These are phyloP conservation scores for Amia ocellicauda DNA, from an alignment of 2,113 vertebrate genomes.

Conservation along the genomic window DNA sequence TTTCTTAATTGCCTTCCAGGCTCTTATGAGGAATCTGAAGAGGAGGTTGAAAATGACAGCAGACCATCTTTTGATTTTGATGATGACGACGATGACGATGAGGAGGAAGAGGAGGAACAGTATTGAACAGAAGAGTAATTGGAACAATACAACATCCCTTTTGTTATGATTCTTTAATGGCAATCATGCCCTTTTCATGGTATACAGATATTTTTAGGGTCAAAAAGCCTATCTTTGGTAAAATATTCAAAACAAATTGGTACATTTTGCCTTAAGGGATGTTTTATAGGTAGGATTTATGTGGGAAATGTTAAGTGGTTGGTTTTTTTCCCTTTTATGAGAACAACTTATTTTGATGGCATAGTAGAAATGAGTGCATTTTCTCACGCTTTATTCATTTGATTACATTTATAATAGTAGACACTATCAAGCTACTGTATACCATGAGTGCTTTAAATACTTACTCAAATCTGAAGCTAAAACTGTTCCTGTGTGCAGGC, in stretches of 20 bases:
- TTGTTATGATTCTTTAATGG: background rate
- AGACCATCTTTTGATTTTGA: constrained; percentile 69
- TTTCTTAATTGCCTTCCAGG: too few species aligned
- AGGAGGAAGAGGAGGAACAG: constrained; percentile 43
- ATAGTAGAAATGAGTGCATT: constrained; percentile 40
- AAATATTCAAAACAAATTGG: too few species aligned
- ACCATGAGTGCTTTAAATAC: constrained; percentile 60
- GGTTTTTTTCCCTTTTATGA: constrained; percentile 23
- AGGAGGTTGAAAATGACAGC: constrained; percentile 63
- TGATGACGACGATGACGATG: constrained; percentile 64
- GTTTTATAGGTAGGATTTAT: constrained; percentile 43
- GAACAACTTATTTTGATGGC: constrained; percentile 22
- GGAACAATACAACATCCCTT: constrained; percentile 8
- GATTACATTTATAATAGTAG: constrained; percentile 38
- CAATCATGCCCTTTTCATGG: constrained; percentile 11
- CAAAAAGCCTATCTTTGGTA: constrained; percentile 6
- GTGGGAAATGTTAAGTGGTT: constrained; percentile 12
- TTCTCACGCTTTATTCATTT: constrained; percentile 32
- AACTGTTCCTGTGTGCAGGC: background rate
- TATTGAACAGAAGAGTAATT: constrained; percentile 36
- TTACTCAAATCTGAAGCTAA: constrained; percentile 2
- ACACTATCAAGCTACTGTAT: constrained; percentile 28
- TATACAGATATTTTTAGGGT: background rate
- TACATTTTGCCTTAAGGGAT: constrained; percentile 22
- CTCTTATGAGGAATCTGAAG: constrained; percentile 80